Evolutionary conservation across 2,113 vertebrate species (phyloP).

Genomic region (Rhipidura dahli): DNA sequence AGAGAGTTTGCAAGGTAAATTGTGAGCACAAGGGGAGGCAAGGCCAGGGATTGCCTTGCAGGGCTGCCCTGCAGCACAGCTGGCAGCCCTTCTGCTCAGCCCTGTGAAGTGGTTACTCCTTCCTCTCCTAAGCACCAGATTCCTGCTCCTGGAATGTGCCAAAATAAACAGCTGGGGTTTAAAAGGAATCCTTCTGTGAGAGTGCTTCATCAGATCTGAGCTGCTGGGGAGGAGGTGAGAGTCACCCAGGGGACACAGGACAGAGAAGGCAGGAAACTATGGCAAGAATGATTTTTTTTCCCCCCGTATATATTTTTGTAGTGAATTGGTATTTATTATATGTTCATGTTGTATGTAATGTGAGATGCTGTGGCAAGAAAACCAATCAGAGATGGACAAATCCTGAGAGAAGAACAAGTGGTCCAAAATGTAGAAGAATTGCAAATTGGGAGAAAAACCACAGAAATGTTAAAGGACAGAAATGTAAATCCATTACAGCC

Average conservation of each 20-base stretch:
- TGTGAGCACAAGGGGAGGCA: not conserved
- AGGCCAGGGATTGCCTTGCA: not conserved
- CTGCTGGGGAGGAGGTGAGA: constrained; percentile 3
- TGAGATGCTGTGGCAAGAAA: not conserved
- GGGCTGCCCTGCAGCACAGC: not conserved
- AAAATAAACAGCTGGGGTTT: constrained; percentile 47
- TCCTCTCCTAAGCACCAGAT: constrained; percentile 49
- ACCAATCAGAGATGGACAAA: not conserved
- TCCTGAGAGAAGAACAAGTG: not conserved
- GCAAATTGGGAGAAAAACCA: constrained; percentile 60
- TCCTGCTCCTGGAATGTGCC: not conserved
- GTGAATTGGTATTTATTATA: not conserved
- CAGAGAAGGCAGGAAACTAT: not conserved
- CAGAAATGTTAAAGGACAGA: constrained; percentile 45
- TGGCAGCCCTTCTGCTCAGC: constrained; percentile 20
- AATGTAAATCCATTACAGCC: constrained; percentile 34
- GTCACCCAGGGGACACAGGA: not conserved
- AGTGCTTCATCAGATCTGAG: not conserved
- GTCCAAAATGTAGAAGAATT: not conserved
- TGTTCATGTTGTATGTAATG: not conserved
- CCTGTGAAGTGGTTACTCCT: constrained; percentile 56
- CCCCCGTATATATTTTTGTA: not conserved
- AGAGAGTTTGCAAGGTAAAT: not conserved
- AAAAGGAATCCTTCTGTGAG: constrained; percentile 26
- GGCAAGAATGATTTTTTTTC: not conserved